Conservation (phyloP, 2,888 invertebrate genomes). For the Dysmachus trigonus region DNA sequence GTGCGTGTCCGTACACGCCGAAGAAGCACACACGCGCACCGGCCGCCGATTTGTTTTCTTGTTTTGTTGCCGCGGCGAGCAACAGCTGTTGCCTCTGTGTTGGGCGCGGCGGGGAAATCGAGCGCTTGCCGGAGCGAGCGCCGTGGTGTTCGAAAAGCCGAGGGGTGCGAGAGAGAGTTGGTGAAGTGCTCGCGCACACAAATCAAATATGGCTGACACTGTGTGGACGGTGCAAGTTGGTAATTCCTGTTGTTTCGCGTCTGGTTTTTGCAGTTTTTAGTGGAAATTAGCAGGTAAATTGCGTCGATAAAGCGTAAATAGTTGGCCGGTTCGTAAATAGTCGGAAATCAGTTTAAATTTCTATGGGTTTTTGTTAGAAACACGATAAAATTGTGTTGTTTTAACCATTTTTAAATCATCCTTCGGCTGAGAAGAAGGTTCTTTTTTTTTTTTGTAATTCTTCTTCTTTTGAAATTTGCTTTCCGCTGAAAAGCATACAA, state of each 20-base stretch:
- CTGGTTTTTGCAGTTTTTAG: constrained; percentile 24
- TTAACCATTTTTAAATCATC: background rate
- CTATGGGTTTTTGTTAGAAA: constrained; percentile 19
- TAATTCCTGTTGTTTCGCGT: constrained; percentile 35
- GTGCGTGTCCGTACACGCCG: background rate
- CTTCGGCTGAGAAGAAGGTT: background rate
- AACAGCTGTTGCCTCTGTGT: background rate
- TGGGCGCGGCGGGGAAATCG: background rate
- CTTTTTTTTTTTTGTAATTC: background rate
- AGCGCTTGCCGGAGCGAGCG: too few relatives aligned
- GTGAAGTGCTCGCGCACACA: constrained; percentile 24
- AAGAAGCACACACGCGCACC: background rate
- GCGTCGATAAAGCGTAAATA: background rate
- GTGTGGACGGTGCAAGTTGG: constrained; percentile 9
- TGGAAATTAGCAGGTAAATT: constrained; percentile 17
- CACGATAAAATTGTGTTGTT: background rate
- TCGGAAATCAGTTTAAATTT: background rate
- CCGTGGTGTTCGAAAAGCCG: background rate
- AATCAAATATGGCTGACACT: constrained; percentile 39
- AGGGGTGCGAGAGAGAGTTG: background rate
- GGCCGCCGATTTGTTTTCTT: background rate
- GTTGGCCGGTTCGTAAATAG: background rate
- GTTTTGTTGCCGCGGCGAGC: background rate
- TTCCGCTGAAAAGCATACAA: background rate
- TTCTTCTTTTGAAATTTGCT: background rate